These are phyloP conservation scores for Morbakka virulenta DNA, from an alignment of 30 jellyfish, hydroid and myxozoan genomes.

Conservation along the genomic window DNA sequence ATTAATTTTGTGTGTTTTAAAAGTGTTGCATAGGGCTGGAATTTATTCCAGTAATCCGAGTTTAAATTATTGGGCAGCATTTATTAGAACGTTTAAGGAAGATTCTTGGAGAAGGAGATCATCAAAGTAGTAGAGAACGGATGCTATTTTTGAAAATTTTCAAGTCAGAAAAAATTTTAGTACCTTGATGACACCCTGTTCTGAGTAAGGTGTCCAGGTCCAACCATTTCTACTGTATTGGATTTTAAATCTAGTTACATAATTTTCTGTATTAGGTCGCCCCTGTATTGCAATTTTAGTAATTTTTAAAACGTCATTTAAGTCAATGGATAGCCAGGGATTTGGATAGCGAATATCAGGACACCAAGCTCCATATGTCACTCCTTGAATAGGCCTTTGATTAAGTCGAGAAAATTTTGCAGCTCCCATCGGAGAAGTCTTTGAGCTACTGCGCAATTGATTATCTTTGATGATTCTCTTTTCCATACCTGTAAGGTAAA, in stretches of 20 bases:
- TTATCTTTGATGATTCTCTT: constrained; percentile 1
- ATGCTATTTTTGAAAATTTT: too few relatives aligned
- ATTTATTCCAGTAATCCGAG: too few relatives aligned
- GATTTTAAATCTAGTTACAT: constrained; percentile 15
- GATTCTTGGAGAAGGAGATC: too few relatives aligned
- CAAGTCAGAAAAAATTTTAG: too few relatives aligned
- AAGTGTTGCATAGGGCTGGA: too few relatives aligned
- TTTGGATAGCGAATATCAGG: constrained; percentile 29
- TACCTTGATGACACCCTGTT: constrained; percentile 43
- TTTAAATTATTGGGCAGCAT: too few relatives aligned
- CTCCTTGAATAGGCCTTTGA: neutral
- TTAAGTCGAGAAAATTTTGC: constrained; percentile 36
- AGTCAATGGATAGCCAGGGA: constrained; percentile 54
- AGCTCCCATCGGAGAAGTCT: neutral
- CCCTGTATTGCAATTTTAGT: constrained; percentile 66
- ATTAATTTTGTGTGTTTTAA: too few relatives aligned
- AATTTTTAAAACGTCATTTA: constrained; percentile 1
- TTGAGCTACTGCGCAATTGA: constrained; percentile 32
- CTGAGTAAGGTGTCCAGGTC: constrained; percentile 35
- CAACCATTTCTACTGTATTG: constrained; percentile 41
- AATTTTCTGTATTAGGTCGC: constrained; percentile 13
- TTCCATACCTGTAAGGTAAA: constrained; percentile 18
- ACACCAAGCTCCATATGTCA: constrained; percentile 69
- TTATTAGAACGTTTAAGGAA: too few relatives aligned
- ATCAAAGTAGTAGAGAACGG: too few relatives aligned